phyloP scores from a whole-genome alignment of 1,140 invertebrate species.

The Vanessa atalanta region DNA sequence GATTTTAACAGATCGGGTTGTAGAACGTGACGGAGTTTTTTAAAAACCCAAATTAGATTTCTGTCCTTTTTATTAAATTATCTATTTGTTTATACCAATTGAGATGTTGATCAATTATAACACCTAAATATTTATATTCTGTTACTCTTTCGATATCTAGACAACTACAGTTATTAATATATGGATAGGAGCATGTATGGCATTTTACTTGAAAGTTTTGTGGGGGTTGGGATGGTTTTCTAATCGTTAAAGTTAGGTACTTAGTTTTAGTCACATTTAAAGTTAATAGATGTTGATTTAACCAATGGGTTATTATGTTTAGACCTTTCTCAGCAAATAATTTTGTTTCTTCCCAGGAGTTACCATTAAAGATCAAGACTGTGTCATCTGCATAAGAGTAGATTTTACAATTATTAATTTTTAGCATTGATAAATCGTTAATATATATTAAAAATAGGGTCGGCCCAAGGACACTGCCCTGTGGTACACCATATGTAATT shows the following conservation, averaged over 20 bases:
- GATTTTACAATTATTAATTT: constrained; percentile 5
- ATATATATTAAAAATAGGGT: constrained; percentile 27
- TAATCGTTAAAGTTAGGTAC: too few relatives aligned
- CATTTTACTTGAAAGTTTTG: too few relatives aligned
- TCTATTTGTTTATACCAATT: not conserved
- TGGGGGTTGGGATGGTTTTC: too few relatives aligned
- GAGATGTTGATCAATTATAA: constrained; percentile 1
- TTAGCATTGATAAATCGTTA: constrained; percentile 22
- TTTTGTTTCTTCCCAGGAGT: constrained; percentile 7
- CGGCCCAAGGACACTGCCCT: constrained; percentile 37
- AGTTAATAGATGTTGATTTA: too few relatives aligned
- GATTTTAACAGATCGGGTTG: too few relatives aligned
- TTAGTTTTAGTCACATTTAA: too few relatives aligned
- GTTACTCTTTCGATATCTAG: not conserved
- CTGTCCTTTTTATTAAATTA: constrained; percentile 3
- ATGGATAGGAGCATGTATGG: not conserved
- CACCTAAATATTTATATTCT: constrained; percentile 5
- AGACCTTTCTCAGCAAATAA: constrained; percentile 1
- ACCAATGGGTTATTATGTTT: constrained; percentile 1
- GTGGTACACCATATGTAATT: constrained; percentile 26
- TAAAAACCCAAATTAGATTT: too few relatives aligned
- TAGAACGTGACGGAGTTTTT: too few relatives aligned
- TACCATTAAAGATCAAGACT: not conserved
- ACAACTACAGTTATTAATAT: not conserved
- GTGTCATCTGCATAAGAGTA: constrained; percentile 1